Evolutionary conservation across 2,888 invertebrate species (phyloP).

Genomic region (Laspeyria flexula): DNA sequence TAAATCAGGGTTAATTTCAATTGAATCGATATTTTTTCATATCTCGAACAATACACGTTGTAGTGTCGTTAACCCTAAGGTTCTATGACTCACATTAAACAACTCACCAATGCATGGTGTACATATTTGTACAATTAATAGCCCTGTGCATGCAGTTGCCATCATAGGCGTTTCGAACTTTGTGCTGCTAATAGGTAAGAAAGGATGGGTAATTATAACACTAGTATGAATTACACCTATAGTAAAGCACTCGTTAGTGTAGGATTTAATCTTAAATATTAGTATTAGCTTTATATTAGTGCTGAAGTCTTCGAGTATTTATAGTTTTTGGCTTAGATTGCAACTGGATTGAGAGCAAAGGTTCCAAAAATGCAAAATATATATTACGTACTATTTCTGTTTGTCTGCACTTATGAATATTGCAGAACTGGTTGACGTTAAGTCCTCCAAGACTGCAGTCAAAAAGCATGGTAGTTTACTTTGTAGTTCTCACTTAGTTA

Average conservation of each 20-base stretch:
- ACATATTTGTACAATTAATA: slow-evolving; percentile 10
- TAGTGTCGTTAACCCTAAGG: slow-evolving; percentile 23
- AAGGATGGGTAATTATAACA: neutral
- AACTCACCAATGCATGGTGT: slow-evolving; percentile 9
- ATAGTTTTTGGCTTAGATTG: no score
- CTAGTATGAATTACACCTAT: neutral
- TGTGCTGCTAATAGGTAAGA: neutral
- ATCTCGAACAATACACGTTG: slow-evolving; percentile 23
- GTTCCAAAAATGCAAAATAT: no score
- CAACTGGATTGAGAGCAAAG: no score
- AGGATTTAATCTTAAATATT: neutral
- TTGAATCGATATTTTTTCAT: slow-evolving; percentile 37
- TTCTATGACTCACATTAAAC: slow-evolving; percentile 21
- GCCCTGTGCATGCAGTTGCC: slow-evolving; percentile 2
- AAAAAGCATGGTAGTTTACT: no score
- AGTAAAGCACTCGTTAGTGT: neutral
- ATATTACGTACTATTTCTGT: no score
- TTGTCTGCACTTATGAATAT: no score
- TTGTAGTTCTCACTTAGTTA: no score
- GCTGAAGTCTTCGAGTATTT: neutral
- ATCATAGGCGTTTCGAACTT: neutral
- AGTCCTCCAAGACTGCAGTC: no score
- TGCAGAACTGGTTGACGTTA: no score
- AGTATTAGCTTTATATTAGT: no score
- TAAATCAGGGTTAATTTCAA: slow-evolving; percentile 34